Evolutionary conservation across 2,888 invertebrate species (phyloP), one percentile per base, ranked within the genome.

Genomic region (Actias luna): DNA sequence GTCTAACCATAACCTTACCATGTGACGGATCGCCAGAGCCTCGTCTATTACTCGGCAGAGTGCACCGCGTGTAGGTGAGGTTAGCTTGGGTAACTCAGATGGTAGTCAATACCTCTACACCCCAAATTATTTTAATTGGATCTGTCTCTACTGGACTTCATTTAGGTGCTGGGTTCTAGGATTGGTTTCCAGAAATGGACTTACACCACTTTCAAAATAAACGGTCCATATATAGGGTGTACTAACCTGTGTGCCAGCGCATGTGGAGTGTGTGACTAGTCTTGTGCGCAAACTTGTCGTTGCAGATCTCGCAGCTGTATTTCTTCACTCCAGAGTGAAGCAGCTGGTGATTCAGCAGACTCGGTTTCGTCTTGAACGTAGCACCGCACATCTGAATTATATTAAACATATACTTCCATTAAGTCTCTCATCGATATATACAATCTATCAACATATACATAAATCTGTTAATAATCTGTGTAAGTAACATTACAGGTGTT

Each of bases 261-360:
- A 95, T 93, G 78, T 97, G 97, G 60, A 96, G 85, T 5, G 95
- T 96, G 50, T 97, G 93, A 66, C 96, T 96, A 0, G 96, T 96
- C 83, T 96, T 96, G 80, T 96, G 96, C 10, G 95, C 94, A 80
- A 97, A 97, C 71, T 93, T 93, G 75, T 95, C 95, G 39, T 94
- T 94, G 83, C 97, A 97, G 42, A 95, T 90, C 64, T 95, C 94
- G 75, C 96, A 96, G 7, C 93, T 88, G 83, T 94, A 95, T 76
- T 94, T 95, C 84, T 95, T 96, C 60, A 95, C 93, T 0, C 96
- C 96, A 0, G 95, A 94, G 78, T 97, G 97, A 0, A 95, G 94
- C 10, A 94, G 92, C 75, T 94, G 94, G 79, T 97, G 97, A 83
- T 96, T 96, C 58, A 95, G 77, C 39, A 96, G 83, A 79, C 96